Percentiles rank a stretch among this genome's conserved stretches.
Evolutionary conservation across 2,888 invertebrate species (phyloP).

Genomic region (Lithosia quadra): DNA sequence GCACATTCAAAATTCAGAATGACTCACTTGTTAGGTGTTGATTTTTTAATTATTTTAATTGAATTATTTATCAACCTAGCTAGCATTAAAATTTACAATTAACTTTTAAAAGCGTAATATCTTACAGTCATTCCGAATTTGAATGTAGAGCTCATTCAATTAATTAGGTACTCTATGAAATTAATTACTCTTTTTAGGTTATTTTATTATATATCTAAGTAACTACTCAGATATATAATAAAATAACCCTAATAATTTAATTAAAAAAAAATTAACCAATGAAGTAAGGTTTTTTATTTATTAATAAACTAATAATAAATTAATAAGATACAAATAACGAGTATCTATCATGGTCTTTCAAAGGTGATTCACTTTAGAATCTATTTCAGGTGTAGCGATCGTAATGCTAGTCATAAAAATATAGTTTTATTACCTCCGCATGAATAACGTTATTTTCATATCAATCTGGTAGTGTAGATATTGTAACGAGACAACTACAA

Average conservation of each 20-base stretch:
- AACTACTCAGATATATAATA: too few species aligned
- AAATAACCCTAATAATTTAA: too few species aligned
- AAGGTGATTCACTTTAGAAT: slow-evolving; percentile 36
- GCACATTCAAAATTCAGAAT: too few species aligned
- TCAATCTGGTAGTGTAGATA: background rate
- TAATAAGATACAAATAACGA: background rate
- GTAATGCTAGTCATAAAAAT: slow-evolving; percentile 30
- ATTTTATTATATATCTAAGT: background rate
- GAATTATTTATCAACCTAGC: too few species aligned
- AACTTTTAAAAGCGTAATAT: too few species aligned
- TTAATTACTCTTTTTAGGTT: background rate
- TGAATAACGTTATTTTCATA: background rate
- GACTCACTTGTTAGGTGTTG: too few species aligned
- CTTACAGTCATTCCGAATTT: background rate
- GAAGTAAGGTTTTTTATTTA: background rate
- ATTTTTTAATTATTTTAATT: too few species aligned
- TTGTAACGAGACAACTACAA: background rate
- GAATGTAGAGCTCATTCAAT: too few species aligned
- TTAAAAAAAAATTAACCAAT: too few species aligned
- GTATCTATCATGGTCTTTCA: slow-evolving; percentile 1
- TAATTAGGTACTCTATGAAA: too few species aligned
- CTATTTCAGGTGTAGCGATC: slow-evolving; percentile 34
- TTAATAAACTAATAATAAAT: background rate
- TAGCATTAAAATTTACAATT: background rate
- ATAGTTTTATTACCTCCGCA: slow-evolving; percentile 37